phyloP scores from a whole-genome alignment of 2,888 invertebrate species.

The Drosophila demipolita region DNA sequence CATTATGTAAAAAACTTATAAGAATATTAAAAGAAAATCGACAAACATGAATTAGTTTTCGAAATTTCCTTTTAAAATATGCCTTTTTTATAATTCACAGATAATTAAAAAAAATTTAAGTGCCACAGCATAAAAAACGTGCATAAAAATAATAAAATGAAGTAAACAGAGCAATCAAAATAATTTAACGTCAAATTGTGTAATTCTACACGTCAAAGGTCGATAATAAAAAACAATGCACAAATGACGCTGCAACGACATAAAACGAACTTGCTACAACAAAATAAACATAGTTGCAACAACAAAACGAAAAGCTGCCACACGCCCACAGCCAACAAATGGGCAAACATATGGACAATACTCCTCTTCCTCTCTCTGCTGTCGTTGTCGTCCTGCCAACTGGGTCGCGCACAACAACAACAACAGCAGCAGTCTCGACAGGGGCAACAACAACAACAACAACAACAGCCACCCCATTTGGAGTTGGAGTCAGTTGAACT shows the following conservation, averaged over 20 bases:
- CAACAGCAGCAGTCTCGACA: slow-evolving; percentile 15
- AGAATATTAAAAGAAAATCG: not conserved
- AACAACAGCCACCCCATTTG: slow-evolving; percentile 17
- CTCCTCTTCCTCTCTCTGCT: slow-evolving; percentile 42
- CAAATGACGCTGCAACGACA: slow-evolving; percentile 76
- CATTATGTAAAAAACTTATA: not conserved
- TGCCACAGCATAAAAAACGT: slow-evolving; percentile 45
- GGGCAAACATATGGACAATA: slow-evolving; percentile 60
- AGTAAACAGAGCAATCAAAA: slow-evolving; percentile 1
- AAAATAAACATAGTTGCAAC: slow-evolving; percentile 39
- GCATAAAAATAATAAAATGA: slow-evolving; percentile 20
- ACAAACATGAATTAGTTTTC: too few species aligned
- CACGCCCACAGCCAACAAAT: slow-evolving; percentile 47
- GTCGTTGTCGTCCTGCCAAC: slow-evolving; percentile 71
- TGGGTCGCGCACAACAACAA: slow-evolving; percentile 64
- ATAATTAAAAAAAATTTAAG: slow-evolving; percentile 29
- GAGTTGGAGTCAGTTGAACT: slow-evolving; percentile 61
- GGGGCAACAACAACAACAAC: slow-evolving; percentile 21
- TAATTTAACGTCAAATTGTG: slow-evolving; percentile 25
- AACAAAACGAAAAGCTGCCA: slow-evolving; percentile 30
- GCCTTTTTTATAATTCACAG: slow-evolving; percentile 18
- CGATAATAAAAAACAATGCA: slow-evolving; percentile 70
- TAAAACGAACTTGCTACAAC: slow-evolving; percentile 58
- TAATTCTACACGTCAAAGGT: slow-evolving; percentile 37
- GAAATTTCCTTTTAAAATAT: not conserved